These are phyloP conservation scores for Papilio machaon DNA, from an alignment of 1,140 invertebrate genomes.

Conservation along the genomic window DNA sequence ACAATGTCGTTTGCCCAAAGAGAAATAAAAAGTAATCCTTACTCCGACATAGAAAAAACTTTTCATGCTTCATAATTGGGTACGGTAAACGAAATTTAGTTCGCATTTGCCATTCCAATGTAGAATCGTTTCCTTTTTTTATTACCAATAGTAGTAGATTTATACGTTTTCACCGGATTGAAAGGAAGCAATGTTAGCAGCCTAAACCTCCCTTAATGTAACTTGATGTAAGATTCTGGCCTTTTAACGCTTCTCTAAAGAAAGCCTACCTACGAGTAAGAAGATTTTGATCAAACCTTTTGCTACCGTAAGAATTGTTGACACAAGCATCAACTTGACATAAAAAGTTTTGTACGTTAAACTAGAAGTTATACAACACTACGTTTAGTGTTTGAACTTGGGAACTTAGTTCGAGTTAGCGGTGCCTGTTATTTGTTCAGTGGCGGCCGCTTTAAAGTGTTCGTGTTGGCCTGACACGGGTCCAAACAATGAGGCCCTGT, in stretches of 20 bases:
- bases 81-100: conserved; percentile 11
- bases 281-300: too few relatives aligned
- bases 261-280: not conserved
- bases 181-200: conserved; percentile 3
- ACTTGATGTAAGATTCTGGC: not conserved
- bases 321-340: not conserved
- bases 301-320: too few relatives aligned
- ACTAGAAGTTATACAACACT: not conserved
- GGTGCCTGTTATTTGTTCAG: conserved; percentile 63
- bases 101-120: not conserved
- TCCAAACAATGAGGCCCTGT: conserved; percentile 69
- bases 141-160: conserved; percentile 4
- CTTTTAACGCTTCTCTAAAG: not conserved
- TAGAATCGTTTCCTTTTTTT: not conserved
- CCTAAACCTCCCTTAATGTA: not conserved
- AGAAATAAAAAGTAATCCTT: not conserved
- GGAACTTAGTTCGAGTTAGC: conserved; percentile 51
- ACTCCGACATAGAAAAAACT: not conserved
- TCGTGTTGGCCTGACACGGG: conserved; percentile 62
- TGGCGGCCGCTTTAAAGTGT: conserved; percentile 65
- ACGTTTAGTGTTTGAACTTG: not conserved
- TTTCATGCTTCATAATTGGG: conserved; percentile 5
- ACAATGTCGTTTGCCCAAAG: not conserved
- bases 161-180: not conserved
- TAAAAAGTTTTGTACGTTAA: not conserved